Percentiles rank a stretch among this genome's conserved stretches.
phyloP scores from a whole-genome alignment of 2,113 vertebrate species.

The Dromiciops gliroides region DNA sequence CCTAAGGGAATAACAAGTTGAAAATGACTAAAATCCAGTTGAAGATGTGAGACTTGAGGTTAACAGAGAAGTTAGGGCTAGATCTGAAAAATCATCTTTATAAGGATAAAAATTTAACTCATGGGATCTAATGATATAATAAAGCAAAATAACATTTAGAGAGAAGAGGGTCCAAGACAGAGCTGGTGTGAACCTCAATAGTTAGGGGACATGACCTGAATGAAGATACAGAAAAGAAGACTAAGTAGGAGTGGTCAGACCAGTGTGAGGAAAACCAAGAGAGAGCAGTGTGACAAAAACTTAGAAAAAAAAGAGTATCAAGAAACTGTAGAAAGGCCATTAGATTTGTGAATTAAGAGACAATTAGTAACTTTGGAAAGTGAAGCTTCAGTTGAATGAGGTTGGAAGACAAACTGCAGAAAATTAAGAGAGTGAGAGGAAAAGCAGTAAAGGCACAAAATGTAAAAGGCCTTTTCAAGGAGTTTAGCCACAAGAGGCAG shows the following conservation, averaged over 20 bases:
- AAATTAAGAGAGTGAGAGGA: not conserved
- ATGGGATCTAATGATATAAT: too few species aligned
- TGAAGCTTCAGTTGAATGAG: not conserved
- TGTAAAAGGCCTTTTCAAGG: not conserved
- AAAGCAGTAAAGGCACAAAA: not conserved
- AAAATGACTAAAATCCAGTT: not conserved
- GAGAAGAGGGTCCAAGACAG: too few species aligned
- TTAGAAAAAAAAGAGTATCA: not conserved
- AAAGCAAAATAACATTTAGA: too few species aligned
- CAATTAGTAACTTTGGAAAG: not conserved
- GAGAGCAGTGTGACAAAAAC: not conserved
- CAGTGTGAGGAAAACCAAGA: too few species aligned
- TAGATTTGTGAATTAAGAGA: not conserved
- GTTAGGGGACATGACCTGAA: too few species aligned
- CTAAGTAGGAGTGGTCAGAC: too few species aligned
- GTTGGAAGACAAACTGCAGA: not conserved
- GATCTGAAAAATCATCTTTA: not conserved
- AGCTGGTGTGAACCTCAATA: too few species aligned
- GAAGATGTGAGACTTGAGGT: not conserved
- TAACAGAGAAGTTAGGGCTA: not conserved
- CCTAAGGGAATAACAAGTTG: too few species aligned
- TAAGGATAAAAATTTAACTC: not conserved
- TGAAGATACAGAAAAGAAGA: too few species aligned
- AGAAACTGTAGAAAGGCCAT: too few species aligned
- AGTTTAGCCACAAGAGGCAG: not conserved